Percentiles rank a stretch among this genome's conserved stretches.
These are phyloP conservation scores for Sphecodes monilicornis DNA, from an alignment of 2,888 invertebrate genomes.

Conservation along the genomic window DNA sequence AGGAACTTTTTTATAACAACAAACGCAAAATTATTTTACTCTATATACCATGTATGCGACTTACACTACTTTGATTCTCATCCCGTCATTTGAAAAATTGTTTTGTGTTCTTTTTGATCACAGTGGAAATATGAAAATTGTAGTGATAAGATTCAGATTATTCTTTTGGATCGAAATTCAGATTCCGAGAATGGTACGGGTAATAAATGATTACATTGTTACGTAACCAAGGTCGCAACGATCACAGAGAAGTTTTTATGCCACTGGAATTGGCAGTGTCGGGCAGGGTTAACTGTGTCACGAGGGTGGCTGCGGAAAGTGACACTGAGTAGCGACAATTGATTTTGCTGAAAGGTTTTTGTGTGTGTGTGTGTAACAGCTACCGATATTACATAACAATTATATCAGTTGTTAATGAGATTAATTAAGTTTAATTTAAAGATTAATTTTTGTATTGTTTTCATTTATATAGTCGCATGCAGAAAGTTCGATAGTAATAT, in stretches of 20 bases:
- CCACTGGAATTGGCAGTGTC: constrained; percentile 7
- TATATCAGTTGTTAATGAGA: not conserved
- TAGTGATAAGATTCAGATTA: not conserved
- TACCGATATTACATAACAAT: not conserved
- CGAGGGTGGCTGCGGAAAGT: constrained; percentile 7
- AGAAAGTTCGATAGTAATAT: too few relatives aligned
- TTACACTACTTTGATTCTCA: too few relatives aligned
- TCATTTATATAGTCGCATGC: too few relatives aligned
- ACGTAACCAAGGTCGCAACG: constrained; percentile 5
- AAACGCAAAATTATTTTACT: too few relatives aligned
- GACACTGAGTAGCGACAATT: not conserved
- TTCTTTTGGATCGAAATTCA: not conserved
- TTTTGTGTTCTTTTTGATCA: too few relatives aligned
- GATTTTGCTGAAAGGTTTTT: not conserved
- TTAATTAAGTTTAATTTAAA: not conserved
- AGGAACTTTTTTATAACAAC: too few relatives aligned
- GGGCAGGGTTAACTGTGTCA: constrained; percentile 1
- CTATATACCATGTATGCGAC: too few relatives aligned
- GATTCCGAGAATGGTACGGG: not conserved
- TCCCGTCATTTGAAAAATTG: too few relatives aligned
- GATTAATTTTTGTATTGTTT: too few relatives aligned
- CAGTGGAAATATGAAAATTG: too few relatives aligned
- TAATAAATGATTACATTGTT: not conserved
- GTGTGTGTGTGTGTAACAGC: not conserved
- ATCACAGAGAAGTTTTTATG: constrained; percentile 10